A percentile compares a stretch with the other conserved stretches of the same genome.
phyloP scores from a whole-genome alignment of 2,888 invertebrate genomes.

The Euclidia mi region DNA sequence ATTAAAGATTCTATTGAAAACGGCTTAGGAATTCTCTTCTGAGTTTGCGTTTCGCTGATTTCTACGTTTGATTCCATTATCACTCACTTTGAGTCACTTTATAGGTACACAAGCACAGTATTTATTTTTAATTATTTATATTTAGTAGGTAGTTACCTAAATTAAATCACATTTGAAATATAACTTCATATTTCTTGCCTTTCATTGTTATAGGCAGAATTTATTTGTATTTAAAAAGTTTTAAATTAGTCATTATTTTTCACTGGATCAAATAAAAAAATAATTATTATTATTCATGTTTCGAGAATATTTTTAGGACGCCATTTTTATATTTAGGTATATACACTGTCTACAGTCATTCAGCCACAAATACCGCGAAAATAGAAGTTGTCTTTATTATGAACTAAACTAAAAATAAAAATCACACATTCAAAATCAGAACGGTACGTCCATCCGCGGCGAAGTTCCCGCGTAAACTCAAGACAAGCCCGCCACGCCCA shows the following conservation, averaged over 20 bases:
- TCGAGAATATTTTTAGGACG: no score
- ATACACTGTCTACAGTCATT: neutral
- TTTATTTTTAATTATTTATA: constrained; percentile 12
- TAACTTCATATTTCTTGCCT: neutral
- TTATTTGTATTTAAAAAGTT: neutral
- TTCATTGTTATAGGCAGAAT: neutral
- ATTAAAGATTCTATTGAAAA: constrained; percentile 92
- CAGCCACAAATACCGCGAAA: neutral
- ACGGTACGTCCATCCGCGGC: constrained; percentile 67
- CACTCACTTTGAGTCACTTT: constrained; percentile 41
- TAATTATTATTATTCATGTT: no score
- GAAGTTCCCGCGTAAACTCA: constrained; percentile 73
- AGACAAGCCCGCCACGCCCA: constrained; percentile 76
- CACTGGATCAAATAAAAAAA: no score
- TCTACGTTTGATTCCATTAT: constrained; percentile 74
- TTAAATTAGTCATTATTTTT: neutral
- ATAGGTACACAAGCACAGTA: constrained; percentile 12
- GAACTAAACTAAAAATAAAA: constrained; percentile 16
- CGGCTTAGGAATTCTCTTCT: constrained; percentile 88
- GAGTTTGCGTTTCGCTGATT: constrained; percentile 73
- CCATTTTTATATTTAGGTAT: neutral
- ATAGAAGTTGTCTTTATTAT: constrained; percentile 11
- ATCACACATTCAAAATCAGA: constrained; percentile 32
- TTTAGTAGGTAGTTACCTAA: neutral
- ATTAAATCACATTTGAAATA: constrained; percentile 1